These are phyloP conservation scores for Hypocryptadius cinnamomeus DNA, from an alignment of 2,113 vertebrate species.

Conservation along the genomic window DNA sequence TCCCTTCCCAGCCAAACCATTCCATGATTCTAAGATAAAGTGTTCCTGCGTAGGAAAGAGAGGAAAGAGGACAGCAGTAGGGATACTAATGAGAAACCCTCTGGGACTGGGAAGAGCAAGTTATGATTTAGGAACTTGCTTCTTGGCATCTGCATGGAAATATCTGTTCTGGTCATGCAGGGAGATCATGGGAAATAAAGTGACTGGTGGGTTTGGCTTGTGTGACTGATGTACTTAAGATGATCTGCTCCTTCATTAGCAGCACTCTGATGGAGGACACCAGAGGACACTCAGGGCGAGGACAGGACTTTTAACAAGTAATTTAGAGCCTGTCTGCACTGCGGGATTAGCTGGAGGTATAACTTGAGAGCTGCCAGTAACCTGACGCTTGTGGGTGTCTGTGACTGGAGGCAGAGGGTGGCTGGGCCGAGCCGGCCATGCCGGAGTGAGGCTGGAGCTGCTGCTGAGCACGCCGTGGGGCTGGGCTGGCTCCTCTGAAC, in stretches of 20 bases:
- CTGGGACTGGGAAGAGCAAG: neutral
- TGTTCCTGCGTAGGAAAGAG: neutral
- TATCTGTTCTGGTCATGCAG: neutral
- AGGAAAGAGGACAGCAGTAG: neutral
- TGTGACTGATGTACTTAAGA: constrained; percentile 32
- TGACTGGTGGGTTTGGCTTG: constrained; percentile 11
- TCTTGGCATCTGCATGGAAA: neutral
- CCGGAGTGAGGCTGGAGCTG: neutral
- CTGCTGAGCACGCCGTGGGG: neutral
- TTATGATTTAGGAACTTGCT: neutral
- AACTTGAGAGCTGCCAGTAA: neutral
- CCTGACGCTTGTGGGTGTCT: neutral
- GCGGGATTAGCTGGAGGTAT: neutral
- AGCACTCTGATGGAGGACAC: neutral
- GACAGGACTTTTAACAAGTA: constrained; percentile 11
- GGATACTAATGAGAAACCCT: neutral
- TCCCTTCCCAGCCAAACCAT: neutral
- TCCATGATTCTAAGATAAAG: neutral
- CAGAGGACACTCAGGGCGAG: neutral
- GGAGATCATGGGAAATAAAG: neutral
- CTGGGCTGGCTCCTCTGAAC: neutral
- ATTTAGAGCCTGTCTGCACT: constrained; percentile 7
- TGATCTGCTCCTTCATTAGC: constrained; percentile 20
- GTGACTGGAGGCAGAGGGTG: neutral
- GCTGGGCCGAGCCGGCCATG: neutral